phyloP scores from a whole-genome alignment of 2,113 vertebrate genomes.

The Lampris incognitus region DNA sequence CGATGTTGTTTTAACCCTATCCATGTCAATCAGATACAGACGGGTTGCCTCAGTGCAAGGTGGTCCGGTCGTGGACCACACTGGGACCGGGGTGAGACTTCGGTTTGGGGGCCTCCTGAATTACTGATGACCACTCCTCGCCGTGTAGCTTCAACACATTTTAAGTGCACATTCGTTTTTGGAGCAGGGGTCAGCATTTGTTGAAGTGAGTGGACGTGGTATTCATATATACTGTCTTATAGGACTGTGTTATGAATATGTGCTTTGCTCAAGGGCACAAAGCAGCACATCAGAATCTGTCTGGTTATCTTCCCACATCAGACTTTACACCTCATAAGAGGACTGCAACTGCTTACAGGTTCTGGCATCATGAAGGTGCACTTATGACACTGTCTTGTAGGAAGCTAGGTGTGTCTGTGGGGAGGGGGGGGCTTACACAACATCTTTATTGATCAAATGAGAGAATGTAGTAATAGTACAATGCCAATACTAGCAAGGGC shows the following conservation, averaged over 20 bases:
- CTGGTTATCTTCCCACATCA: background rate
- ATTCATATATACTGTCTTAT: background rate
- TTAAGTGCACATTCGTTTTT: constrained; percentile 26
- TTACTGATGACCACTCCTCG: constrained; percentile 36
- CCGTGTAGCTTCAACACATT: constrained; percentile 47
- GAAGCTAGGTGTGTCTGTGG: too few species aligned
- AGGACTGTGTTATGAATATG: background rate
- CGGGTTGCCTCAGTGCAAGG: background rate
- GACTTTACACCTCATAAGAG: background rate
- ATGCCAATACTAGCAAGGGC: background rate
- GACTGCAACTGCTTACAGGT: background rate
- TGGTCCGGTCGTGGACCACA: constrained; percentile 18
- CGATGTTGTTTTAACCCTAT: constrained; percentile 53
- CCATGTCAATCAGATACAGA: constrained; percentile 40
- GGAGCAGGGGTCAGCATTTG: constrained; percentile 16
- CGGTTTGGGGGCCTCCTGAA: constrained; percentile 40
- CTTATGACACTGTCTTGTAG: too few species aligned
- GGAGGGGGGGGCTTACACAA: too few species aligned
- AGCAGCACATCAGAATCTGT: background rate
- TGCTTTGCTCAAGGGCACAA: background rate
- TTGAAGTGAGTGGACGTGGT: background rate
- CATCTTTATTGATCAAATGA: too few species aligned
- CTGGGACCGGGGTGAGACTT: constrained; percentile 53
- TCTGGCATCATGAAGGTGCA: too few species aligned
- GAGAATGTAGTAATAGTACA: too few species aligned